A percentile compares a stretch with the other conserved stretches of the same genome.
These are phyloP conservation scores for Lithophane ornitopus DNA, from an alignment of 2,888 invertebrate genomes.

Conservation along the genomic window DNA sequence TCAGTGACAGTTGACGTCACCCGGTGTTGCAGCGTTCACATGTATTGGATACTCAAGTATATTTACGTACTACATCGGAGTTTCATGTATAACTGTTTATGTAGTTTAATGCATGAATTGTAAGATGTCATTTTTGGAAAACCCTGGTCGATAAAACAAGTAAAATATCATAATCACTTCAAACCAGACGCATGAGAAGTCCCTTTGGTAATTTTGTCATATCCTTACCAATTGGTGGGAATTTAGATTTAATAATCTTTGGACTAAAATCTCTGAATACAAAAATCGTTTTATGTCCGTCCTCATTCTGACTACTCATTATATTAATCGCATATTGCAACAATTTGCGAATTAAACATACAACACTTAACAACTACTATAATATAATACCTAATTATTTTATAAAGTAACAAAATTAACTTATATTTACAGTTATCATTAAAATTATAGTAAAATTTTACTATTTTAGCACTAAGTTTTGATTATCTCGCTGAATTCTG, in stretches of 20 bases:
- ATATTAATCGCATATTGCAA: slow-evolving; percentile 89
- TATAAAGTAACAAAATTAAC: slow-evolving; percentile 91
- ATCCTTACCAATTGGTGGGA: slow-evolving; percentile 87
- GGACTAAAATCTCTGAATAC: slow-evolving; percentile 83
- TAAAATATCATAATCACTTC: slow-evolving; percentile 58
- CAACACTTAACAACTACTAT: slow-evolving; percentile 90
- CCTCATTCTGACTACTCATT: slow-evolving; percentile 87
- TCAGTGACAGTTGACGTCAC: slow-evolving; percentile 88
- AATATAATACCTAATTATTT: slow-evolving; percentile 90
- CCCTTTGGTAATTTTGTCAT: slow-evolving; percentile 83
- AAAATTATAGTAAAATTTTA: slow-evolving; percentile 89
- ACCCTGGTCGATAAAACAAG: slow-evolving; percentile 58
- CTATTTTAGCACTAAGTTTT: slow-evolving; percentile 85
- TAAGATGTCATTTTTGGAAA: slow-evolving; percentile 57
- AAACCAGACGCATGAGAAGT: slow-evolving; percentile 74
- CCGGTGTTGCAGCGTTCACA: slow-evolving; percentile 77
- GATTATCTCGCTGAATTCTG: slow-evolving; percentile 73
- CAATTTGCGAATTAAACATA: slow-evolving; percentile 90
- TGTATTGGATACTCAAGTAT: slow-evolving; percentile 57
- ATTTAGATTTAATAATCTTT: slow-evolving; percentile 87
- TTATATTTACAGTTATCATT: slow-evolving; percentile 90
- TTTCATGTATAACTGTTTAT: slow-evolving; percentile 62
- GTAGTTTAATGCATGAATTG: slow-evolving; percentile 59
- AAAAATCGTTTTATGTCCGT: slow-evolving; percentile 84
- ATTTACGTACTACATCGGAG: slow-evolving; percentile 58